A percentile compares a stretch with the other conserved stretches of the same genome.
phyloP scores from a whole-genome alignment of 2,113 vertebrate species.

The Antidorcas marsupialis region DNA sequence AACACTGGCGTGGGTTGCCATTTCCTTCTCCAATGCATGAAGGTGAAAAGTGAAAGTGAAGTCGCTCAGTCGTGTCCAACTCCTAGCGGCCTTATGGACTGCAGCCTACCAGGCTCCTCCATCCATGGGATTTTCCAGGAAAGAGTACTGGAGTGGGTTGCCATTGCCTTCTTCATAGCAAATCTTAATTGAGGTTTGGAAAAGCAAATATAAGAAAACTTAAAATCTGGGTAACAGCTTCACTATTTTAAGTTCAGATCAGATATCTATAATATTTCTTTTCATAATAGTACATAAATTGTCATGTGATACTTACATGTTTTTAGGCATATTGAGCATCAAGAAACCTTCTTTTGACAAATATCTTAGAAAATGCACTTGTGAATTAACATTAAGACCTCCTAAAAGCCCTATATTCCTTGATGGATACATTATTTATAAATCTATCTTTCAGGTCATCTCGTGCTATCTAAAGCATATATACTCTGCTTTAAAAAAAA shows the following conservation, averaged over 20 bases:
- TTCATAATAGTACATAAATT: neutral
- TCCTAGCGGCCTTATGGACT: no score
- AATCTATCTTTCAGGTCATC: slow-evolving; percentile 30
- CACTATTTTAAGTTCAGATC: neutral
- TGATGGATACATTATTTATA: slow-evolving; percentile 36
- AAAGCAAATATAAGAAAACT: neutral
- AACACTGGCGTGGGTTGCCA: no score
- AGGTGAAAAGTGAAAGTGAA: no score
- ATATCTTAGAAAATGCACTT: neutral
- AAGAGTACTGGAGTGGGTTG: no score
- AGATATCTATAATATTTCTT: neutral
- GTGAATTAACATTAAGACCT: neutral
- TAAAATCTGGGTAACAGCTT: neutral
- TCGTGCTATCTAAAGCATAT: slow-evolving; percentile 21
- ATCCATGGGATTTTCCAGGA: no score
- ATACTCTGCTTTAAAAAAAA: slow-evolving; percentile 11
- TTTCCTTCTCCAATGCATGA: no score
- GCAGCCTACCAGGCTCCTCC: no score
- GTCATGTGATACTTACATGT: neutral
- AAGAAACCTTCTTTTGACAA: neutral
- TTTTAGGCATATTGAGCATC: neutral
- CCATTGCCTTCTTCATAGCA: neutral
- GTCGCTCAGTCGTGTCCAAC: no score
- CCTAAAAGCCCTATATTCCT: neutral
- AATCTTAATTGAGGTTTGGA: neutral